phyloP scores from a whole-genome alignment of 2,113 vertebrate species.

The Siniperca knerii region DNA sequence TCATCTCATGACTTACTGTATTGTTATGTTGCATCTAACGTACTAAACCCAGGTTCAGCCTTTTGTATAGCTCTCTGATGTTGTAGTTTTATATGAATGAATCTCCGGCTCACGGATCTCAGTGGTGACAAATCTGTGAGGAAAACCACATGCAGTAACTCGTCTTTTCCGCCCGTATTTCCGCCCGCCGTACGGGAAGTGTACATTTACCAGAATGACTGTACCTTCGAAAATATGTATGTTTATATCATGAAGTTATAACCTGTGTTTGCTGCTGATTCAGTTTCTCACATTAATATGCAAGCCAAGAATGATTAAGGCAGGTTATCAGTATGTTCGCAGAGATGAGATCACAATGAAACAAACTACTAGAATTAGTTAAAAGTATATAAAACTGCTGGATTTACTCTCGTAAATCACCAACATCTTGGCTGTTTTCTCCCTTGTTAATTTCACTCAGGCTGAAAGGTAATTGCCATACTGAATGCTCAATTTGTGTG shows the following conservation, averaged over 20 bases:
- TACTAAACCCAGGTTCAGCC: neutral
- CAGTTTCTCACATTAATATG: neutral
- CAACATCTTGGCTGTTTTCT: slow-evolving; percentile 47
- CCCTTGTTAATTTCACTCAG: slow-evolving; percentile 51
- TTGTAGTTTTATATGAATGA: slow-evolving; percentile 52
- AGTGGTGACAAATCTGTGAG: slow-evolving; percentile 24
- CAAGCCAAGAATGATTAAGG: neutral
- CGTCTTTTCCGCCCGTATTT: slow-evolving; percentile 22
- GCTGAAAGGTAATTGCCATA: slow-evolving; percentile 63
- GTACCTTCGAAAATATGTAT: neutral
- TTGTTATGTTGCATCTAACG: neutral
- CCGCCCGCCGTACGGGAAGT: slow-evolving; percentile 3
- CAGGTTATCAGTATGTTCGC: neutral
- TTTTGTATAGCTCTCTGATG: neutral
- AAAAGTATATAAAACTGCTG: neutral
- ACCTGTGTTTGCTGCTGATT: neutral
- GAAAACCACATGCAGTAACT: slow-evolving; percentile 40
- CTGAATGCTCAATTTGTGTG: slow-evolving; percentile 65
- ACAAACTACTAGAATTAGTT: neutral
- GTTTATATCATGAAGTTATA: neutral
- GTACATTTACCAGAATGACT: slow-evolving; percentile 25
- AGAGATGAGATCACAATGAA: slow-evolving; percentile 5
- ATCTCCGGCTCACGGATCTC: slow-evolving; percentile 24
- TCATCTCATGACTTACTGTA: neutral
- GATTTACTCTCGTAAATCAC: slow-evolving; percentile 12